Evolutionary conservation across 2,113 vertebrate species (phyloP).

Genomic region (Leiothrix lutea): DNA sequence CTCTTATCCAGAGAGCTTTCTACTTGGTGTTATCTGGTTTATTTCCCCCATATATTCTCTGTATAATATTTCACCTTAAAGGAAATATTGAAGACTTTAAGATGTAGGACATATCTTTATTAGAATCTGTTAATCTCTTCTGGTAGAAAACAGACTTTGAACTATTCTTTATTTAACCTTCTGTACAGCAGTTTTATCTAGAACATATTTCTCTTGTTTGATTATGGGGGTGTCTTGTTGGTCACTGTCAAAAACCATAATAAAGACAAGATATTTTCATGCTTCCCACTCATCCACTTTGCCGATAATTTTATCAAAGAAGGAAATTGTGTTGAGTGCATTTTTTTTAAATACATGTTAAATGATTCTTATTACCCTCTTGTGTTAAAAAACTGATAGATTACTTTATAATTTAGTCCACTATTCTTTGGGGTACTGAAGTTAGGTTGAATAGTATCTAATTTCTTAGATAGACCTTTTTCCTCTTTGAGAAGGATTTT

Average conservation of each 20-base stretch:
- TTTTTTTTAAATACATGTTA: background rate
- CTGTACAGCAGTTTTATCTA: background rate
- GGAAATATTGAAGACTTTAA: background rate
- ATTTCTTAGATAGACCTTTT: background rate
- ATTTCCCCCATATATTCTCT: background rate
- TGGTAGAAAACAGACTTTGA: background rate
- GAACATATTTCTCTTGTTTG: background rate
- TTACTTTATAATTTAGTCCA: background rate
- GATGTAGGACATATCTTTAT: accelerated
- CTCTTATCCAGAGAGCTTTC: background rate
- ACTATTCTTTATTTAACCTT: background rate
- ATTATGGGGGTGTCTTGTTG: background rate
- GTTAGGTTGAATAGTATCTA: background rate
- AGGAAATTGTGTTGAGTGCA: background rate
- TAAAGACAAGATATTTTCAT: background rate
- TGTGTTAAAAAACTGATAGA: background rate
- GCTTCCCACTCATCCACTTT: background rate
- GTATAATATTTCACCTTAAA: background rate
- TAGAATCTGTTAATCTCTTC: background rate
- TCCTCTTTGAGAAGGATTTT: background rate
- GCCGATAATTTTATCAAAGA: background rate
- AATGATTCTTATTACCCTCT: background rate
- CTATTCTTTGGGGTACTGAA: background rate
- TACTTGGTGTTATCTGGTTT: background rate
- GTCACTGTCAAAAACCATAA: background rate